phyloP scores from a whole-genome alignment of 2,797 vertebrate genomes.

The Lagocephalus sceleratus region DNA sequence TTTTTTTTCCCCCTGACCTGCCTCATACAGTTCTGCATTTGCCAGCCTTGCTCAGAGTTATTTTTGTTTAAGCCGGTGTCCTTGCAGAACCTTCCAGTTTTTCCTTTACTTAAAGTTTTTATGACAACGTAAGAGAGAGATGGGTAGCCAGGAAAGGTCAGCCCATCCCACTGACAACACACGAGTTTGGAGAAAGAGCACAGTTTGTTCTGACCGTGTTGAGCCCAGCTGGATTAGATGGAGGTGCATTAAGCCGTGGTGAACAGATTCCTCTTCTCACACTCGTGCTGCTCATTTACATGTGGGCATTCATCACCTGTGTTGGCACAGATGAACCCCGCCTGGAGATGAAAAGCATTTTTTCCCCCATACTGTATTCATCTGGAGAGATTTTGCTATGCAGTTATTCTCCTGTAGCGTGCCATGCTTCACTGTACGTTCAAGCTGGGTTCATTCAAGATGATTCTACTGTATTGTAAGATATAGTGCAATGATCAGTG shows the following conservation, averaged over 20 bases:
- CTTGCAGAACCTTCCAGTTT: conserved; percentile 13
- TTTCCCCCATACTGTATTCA: conserved; percentile 6
- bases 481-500: neutral
- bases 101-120: conserved; percentile 17
- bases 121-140: conserved; percentile 10
- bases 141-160: conserved; percentile 38
- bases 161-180: conserved; percentile 10
- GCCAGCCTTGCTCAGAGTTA: conserved; percentile 15
- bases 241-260: conserved; percentile 10
- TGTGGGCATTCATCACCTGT: conserved; percentile 41
- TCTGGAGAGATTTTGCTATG: conserved; percentile 9
- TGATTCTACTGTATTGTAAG: neutral
- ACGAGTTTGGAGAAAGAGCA: conserved; percentile 21
- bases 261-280: conserved; percentile 42
- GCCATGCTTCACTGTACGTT: conserved; percentile 12
- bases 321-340: neutral
- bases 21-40: conserved; percentile 12
- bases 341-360: neutral
- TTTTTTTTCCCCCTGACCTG: conserved; percentile 7
- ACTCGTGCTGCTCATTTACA: conserved; percentile 43
- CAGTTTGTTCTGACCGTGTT: conserved; percentile 8
- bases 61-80: conserved; percentile 21
- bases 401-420: conserved; percentile 7
- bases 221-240: conserved; percentile 17
- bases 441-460: neutral